Conservation (phyloP, 1,140 invertebrate species). For the Aleiodes sp. region DNA sequence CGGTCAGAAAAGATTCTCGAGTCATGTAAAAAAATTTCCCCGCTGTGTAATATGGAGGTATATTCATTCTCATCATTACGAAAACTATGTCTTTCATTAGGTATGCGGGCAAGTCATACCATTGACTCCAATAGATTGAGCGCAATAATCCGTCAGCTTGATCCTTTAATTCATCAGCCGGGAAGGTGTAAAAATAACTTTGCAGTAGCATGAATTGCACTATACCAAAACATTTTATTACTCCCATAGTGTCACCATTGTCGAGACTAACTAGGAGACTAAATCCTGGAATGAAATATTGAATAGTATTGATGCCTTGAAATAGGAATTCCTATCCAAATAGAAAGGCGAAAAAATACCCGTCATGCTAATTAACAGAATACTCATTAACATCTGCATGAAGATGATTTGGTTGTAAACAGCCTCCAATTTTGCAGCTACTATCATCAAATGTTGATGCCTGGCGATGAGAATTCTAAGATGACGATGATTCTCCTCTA, state of each 20-base stretch:
- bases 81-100: slow-evolving; percentile 31
- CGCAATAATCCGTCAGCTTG: slow-evolving; percentile 26
- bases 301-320: not conserved
- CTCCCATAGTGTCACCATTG: slow-evolving; percentile 24
- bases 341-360: slow-evolving; percentile 10
- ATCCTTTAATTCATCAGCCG: slow-evolving; percentile 33
- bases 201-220: slow-evolving; percentile 32
- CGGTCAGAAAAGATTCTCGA: slow-evolving; percentile 27
- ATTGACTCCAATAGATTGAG: slow-evolving; percentile 27
- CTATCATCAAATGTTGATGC: slow-evolving; percentile 27
- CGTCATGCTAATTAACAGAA: slow-evolving; percentile 25
- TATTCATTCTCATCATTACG: slow-evolving; percentile 36
- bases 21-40: slow-evolving; percentile 40
- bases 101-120: slow-evolving; percentile 30
- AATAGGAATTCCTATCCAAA: no score
- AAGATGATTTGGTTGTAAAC: slow-evolving; percentile 36
- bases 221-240: slow-evolving; percentile 21
- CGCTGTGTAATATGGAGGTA: slow-evolving; percentile 29
- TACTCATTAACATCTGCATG: slow-evolving; percentile 31
- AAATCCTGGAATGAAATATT: slow-evolving; percentile 23
- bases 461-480: slow-evolving; percentile 24
- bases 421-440: slow-evolving; percentile 31
- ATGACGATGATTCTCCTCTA: not conserved
- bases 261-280: slow-evolving; percentile 28
- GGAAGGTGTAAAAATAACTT: slow-evolving; percentile 33